A percentile compares a stretch with the other conserved stretches of the same genome.
Conservation (phyloP, 2,888 invertebrate species). For the Iphiclides podalirius region DNA sequence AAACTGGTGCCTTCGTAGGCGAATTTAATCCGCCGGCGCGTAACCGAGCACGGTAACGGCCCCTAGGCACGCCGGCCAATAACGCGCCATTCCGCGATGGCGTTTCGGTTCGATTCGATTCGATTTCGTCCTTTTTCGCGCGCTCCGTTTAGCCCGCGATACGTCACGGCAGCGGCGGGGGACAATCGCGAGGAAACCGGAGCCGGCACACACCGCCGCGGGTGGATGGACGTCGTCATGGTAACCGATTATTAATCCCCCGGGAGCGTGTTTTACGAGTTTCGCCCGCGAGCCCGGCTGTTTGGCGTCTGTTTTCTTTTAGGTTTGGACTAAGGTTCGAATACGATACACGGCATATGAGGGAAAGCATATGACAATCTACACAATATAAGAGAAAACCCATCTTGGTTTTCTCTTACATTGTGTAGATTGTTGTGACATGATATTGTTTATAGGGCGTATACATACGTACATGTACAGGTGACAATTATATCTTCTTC, state of each 20-base stretch:
- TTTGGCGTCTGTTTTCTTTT: no score
- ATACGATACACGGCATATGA: no score
- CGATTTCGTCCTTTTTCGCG: constrained; percentile 9
- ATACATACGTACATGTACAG: no score
- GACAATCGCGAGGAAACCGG: constrained; percentile 55
- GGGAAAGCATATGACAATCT: no score
- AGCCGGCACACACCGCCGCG: constrained; percentile 43
- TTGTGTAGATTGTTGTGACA: no score
- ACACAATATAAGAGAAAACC: not conserved
- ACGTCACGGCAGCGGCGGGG: constrained; percentile 35
- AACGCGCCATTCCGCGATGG: constrained; percentile 33
- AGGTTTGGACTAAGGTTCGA: no score
- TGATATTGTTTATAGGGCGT: no score
- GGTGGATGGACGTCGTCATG: constrained; percentile 35
- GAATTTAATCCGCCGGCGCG: constrained; percentile 1
- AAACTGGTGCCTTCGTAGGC: not conserved
- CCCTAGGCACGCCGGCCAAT: constrained; percentile 18
- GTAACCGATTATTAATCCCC: constrained; percentile 30
- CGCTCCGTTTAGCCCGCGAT: constrained; percentile 26
- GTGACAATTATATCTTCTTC: not conserved
- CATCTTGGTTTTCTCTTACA: no score
- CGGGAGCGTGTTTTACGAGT: no score
- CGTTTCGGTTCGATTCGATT: no score
- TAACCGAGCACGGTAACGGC: constrained; percentile 11
- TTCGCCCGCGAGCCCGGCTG: no score